Percentiles rank a stretch among this genome's conserved stretches.
Conservation (phyloP, 2,113 vertebrate genomes). For the Synchiropus splendidus region DNA sequence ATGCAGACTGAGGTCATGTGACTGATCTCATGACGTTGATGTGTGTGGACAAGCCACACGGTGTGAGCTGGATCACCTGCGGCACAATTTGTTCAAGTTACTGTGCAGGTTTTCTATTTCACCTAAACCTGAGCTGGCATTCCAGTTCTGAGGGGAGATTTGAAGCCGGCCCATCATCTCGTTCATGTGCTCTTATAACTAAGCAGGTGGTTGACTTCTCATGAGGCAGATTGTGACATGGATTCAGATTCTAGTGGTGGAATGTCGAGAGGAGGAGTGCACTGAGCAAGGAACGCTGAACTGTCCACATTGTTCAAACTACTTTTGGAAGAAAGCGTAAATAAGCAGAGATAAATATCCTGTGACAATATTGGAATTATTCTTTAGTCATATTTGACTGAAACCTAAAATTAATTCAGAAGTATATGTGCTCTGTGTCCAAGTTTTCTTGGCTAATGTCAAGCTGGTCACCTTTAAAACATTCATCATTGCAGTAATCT, state of each 20-base stretch:
- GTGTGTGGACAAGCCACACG: constrained; percentile 1
- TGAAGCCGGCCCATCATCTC: not conserved
- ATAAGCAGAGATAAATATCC: no score
- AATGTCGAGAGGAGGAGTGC: constrained; percentile 48
- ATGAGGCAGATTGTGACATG: constrained; percentile 25
- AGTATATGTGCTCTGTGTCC: no score
- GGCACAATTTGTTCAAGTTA: not conserved
- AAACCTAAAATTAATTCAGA: no score
- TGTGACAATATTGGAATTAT: no score
- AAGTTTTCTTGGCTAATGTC: no score
- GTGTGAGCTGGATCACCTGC: not conserved
- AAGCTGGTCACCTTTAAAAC: no score
- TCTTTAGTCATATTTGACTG: no score
- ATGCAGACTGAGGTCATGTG: constrained; percentile 2
- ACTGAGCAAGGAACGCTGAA: constrained; percentile 38
- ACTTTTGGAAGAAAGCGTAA: constrained; percentile 3
- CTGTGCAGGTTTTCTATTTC: no score
- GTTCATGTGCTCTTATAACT: constrained; percentile 4
- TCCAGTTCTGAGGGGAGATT: no score
- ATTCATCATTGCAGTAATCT: not conserved
- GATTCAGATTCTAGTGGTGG: constrained; percentile 31
- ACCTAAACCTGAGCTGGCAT: no score
- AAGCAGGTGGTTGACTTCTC: constrained; percentile 32
- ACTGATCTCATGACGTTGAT: constrained; percentile 12
- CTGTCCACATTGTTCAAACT: constrained; percentile 31